Conservation (phyloP, 2,888 invertebrate species). For the Matsumyia berberina region DNA sequence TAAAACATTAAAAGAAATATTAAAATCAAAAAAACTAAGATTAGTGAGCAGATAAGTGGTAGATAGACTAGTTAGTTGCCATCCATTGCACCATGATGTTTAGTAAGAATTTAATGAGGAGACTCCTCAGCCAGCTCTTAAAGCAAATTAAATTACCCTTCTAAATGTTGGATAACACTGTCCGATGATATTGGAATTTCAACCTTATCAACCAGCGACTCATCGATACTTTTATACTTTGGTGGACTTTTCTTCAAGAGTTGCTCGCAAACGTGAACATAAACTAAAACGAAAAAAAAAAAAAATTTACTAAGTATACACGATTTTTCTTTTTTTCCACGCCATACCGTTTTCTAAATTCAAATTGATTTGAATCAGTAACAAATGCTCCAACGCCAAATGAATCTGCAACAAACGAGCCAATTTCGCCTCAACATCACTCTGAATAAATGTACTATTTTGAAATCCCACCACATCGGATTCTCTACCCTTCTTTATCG, state of each 20-base stretch:
- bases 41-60: background rate
- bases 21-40: background rate
- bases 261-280: constrained; percentile 80
- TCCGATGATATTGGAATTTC: constrained; percentile 81
- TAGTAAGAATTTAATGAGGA: no score
- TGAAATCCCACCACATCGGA: constrained; percentile 80
- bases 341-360: constrained; percentile 81
- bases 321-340: background rate
- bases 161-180: constrained; percentile 80
- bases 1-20: background rate
- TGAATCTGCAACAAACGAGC: constrained; percentile 82
- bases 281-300: constrained; percentile 77
- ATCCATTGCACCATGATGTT: no score
- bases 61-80: no score
- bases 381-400: constrained; percentile 82
- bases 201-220: constrained; percentile 80
- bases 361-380: constrained; percentile 82
- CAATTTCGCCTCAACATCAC: constrained; percentile 79
- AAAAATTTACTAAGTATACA: constrained; percentile 3
- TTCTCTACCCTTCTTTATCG: constrained; percentile 67
- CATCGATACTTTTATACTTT: constrained; percentile 79
- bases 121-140: no score
- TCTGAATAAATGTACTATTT: constrained; percentile 82
- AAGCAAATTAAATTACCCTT: no score
- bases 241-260: constrained; percentile 79